Percentiles rank a stretch among this genome's conserved stretches.
Conservation (phyloP, 2,113 vertebrate genomes). For the Myotis lucifugus region DNA sequence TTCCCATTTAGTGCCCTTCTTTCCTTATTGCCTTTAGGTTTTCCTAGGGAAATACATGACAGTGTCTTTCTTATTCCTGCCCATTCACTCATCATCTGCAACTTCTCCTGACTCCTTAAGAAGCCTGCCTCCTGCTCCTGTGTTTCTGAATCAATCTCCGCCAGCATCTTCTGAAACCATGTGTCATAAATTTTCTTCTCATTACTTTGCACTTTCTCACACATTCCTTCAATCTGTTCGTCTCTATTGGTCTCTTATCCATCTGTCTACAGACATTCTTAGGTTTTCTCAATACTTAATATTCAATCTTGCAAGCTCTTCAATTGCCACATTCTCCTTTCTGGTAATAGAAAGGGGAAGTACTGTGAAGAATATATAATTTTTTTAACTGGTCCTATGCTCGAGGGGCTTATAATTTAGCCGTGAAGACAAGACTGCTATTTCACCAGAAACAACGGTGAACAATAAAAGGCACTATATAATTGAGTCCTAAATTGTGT, state of each 20-base stretch:
- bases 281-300: constrained; percentile 3
- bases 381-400: not conserved
- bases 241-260: constrained; percentile 1
- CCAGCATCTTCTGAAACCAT: not conserved
- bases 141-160: not conserved
- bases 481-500: constrained; percentile 3
- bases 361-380: not conserved
- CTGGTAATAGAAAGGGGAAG: not conserved
- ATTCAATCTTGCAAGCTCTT: not conserved
- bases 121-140: not conserved
- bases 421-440: not conserved
- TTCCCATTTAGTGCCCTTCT: not conserved
- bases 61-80: not conserved
- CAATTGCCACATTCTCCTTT: not conserved
- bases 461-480: constrained; percentile 2
- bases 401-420: constrained; percentile 3
- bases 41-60: not conserved
- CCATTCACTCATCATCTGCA: not conserved
- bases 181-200: not conserved
- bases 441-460: constrained; percentile 9
- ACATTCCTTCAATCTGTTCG: not conserved
- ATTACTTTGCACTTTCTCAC: not conserved
- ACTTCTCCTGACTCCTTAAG: not conserved
- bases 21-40: not conserved
- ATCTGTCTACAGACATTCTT: constrained; percentile 24